phyloP scores from a whole-genome alignment of 2,888 invertebrate genomes.

The Geotrupes spiniger region DNA sequence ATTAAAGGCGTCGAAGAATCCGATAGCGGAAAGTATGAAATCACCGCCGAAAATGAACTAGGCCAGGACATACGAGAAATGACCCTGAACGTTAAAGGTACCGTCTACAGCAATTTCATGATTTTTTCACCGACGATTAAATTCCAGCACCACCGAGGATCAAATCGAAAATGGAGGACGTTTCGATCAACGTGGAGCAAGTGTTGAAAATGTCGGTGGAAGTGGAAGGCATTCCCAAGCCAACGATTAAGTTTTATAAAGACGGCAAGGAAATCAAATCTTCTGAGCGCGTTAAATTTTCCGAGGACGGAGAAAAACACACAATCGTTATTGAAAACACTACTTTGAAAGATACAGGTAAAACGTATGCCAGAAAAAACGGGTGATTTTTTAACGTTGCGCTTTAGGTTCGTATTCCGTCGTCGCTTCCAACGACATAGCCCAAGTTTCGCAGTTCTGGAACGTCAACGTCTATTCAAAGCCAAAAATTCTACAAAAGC shows the following conservation, averaged over 20 bases:
- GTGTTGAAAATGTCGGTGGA: slow-evolving; percentile 76
- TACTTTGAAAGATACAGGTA: slow-evolving; percentile 71
- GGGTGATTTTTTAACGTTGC: too few species aligned
- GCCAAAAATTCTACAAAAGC: slow-evolving; percentile 68
- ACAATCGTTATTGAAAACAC: slow-evolving; percentile 69
- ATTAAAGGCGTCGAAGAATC: slow-evolving; percentile 80
- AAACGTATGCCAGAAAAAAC: too few species aligned
- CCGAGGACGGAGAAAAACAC: slow-evolving; percentile 69
- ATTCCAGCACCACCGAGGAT: slow-evolving; percentile 76
- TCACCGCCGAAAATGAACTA: slow-evolving; percentile 78
- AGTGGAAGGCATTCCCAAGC: slow-evolving; percentile 79
- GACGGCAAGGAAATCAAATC: slow-evolving; percentile 77
- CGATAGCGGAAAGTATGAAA: slow-evolving; percentile 82
- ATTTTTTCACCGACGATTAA: background rate
- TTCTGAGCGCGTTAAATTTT: slow-evolving; percentile 69
- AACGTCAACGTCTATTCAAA: slow-evolving; percentile 81
- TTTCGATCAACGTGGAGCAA: slow-evolving; percentile 68
- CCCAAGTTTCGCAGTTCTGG: slow-evolving; percentile 90
- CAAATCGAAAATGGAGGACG: slow-evolving; percentile 73
- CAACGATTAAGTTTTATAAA: slow-evolving; percentile 82
- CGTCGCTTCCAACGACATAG: slow-evolving; percentile 80
- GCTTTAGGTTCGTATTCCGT: slow-evolving; percentile 73
- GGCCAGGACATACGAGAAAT: slow-evolving; percentile 75
- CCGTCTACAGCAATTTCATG: slow-evolving; percentile 9
- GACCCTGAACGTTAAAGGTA: slow-evolving; percentile 69